These are phyloP conservation scores for Berghia stephanieae DNA, from an alignment of 1,140 invertebrate species.

Conservation along the genomic window DNA sequence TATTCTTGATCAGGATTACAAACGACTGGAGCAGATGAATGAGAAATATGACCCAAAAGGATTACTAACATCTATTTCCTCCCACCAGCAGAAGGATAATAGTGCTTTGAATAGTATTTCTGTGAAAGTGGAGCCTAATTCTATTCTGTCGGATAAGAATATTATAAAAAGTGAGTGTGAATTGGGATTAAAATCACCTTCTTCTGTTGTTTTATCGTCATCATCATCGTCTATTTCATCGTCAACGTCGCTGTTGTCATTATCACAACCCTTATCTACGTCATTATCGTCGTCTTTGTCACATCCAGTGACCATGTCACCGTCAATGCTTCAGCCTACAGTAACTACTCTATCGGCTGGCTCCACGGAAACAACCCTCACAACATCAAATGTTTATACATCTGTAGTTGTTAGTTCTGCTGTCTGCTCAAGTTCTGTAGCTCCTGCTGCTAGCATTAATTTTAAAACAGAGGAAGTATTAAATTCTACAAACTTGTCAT, in stretches of 20 bases:
- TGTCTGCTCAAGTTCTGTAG: not conserved
- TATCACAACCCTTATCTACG: not conserved
- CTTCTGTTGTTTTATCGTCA: not conserved
- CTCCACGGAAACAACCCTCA: not conserved
- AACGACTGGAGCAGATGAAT: constrained; percentile 86
- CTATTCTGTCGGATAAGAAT: no score
- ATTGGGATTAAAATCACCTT: not conserved
- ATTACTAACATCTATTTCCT: no score
- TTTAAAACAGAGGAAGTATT: no score
- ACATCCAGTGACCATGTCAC: constrained; percentile 32
- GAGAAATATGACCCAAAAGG: constrained; percentile 85
- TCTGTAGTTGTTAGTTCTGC: no score
- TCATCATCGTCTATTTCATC: not conserved
- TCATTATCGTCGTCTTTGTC: not conserved
- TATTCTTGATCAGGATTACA: constrained; percentile 95
- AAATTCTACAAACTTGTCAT: no score
- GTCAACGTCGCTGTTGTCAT: not conserved
- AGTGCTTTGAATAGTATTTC: no score
- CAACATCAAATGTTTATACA: constrained; percentile 23
- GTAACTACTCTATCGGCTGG: constrained; percentile 20
- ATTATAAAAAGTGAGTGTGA: not conserved
- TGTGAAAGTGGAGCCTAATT: no score
- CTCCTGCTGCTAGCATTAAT: no score
- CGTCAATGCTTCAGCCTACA: constrained; percentile 30
- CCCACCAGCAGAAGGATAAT: no score